Evolutionary conservation across 1,140 invertebrate species (phyloP).

Genomic region (Leucophenga varia): DNA sequence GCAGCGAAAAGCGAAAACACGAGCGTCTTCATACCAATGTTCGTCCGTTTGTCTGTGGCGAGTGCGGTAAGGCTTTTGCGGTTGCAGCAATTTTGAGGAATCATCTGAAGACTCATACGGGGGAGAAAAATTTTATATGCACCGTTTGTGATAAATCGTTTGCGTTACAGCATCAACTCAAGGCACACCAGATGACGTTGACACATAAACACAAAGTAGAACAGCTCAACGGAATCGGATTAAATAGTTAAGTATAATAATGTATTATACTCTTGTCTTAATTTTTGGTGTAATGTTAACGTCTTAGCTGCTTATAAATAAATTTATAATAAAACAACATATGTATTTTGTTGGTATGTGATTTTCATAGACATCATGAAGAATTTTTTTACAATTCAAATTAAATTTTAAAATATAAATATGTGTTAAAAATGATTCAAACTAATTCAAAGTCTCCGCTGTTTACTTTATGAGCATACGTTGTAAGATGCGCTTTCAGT

Average conservation of each 20-base stretch:
- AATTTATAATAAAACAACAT: no score
- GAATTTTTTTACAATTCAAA: background rate
- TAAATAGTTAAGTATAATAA: slow-evolving; percentile 4
- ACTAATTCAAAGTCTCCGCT: no score
- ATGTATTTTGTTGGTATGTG: background rate
- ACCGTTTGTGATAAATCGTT: slow-evolving; percentile 41
- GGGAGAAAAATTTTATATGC: slow-evolving; percentile 46
- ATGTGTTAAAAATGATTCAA: no score
- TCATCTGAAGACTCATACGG: slow-evolving; percentile 37
- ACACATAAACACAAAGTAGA: slow-evolving; percentile 35
- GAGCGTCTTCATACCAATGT: slow-evolving; percentile 62
- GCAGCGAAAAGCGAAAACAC: slow-evolving; percentile 43
- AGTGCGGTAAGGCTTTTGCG: slow-evolving; percentile 63
- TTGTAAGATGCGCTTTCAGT: slow-evolving; percentile 37
- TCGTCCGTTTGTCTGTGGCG: slow-evolving; percentile 61
- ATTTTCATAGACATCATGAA: background rate
- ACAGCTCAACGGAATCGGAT: slow-evolving; percentile 1
- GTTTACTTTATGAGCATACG: slow-evolving; percentile 29
- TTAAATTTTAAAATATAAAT: background rate
- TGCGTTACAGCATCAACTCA: slow-evolving; percentile 40
- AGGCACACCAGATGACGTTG: slow-evolving; percentile 44
- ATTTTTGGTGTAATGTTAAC: no score
- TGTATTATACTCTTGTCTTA: background rate
- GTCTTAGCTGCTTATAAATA: no score
- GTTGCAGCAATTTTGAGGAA: slow-evolving; percentile 56